Evolutionary conservation across 2,888 invertebrate species (phyloP).

Genomic region (Eristalis tenax): DNA sequence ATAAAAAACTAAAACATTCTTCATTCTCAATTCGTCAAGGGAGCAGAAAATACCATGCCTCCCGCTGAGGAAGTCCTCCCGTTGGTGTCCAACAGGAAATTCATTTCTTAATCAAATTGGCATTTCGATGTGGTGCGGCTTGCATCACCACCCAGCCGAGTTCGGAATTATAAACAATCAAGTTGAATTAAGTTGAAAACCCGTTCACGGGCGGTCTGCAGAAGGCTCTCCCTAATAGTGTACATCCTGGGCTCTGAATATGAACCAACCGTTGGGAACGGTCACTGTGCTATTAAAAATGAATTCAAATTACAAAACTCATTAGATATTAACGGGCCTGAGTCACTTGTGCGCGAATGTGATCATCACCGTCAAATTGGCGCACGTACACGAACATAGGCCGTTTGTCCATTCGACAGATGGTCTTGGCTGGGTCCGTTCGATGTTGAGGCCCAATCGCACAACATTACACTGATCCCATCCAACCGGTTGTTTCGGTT

Average conservation of each 20-base stretch:
- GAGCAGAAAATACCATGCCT: slow-evolving; percentile 16
- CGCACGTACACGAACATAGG: slow-evolving; percentile 61
- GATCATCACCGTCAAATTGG: slow-evolving; percentile 70
- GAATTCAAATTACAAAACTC: slow-evolving; percentile 72
- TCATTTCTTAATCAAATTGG: slow-evolving; percentile 66
- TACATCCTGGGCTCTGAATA: slow-evolving; percentile 45
- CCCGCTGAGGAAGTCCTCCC: slow-evolving; percentile 31
- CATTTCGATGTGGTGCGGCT: slow-evolving; percentile 31
- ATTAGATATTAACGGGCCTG: slow-evolving; percentile 70
- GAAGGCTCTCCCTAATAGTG: slow-evolving; percentile 40
- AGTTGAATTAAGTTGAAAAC: slow-evolving; percentile 63
- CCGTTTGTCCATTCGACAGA: slow-evolving; percentile 35
- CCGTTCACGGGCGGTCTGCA: slow-evolving; percentile 22
- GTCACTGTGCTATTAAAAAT: slow-evolving; percentile 69
- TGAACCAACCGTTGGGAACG: slow-evolving; percentile 66
- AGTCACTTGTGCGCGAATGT: slow-evolving; percentile 71
- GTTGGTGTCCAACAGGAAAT: slow-evolving; percentile 49
- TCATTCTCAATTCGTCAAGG: slow-evolving; percentile 44
- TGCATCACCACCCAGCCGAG: slow-evolving; percentile 47
- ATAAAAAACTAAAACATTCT: not conserved
- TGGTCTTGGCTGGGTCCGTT: slow-evolving; percentile 39
- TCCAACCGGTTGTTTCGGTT: slow-evolving; percentile 70
- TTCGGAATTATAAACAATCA: slow-evolving; percentile 69
- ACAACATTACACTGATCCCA: slow-evolving; percentile 67
- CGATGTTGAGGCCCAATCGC: slow-evolving; percentile 53